These are phyloP conservation scores for Drosophila subquinaria DNA, from an alignment of 2,888 invertebrate species.

Conservation along the genomic window DNA sequence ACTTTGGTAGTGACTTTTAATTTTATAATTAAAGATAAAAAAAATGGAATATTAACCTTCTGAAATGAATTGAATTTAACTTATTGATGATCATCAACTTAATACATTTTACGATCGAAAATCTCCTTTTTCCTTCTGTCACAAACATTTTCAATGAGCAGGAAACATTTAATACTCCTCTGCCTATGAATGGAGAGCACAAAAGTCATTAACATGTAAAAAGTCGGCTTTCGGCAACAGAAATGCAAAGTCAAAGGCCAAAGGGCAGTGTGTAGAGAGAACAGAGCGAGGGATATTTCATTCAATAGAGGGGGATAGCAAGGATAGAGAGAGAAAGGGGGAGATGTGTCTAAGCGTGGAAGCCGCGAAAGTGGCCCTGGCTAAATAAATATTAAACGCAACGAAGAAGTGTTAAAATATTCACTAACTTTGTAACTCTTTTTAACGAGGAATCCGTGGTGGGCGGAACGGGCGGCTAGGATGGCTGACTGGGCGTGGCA, in stretches of 20 bases:
- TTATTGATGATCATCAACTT: too few species aligned
- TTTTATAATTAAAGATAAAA: too few species aligned
- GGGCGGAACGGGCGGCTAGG: not conserved
- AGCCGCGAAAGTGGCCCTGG: slow-evolving; percentile 62
- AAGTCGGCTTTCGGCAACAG: slow-evolving; percentile 14
- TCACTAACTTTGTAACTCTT: slow-evolving; percentile 82
- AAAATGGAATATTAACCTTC: too few species aligned
- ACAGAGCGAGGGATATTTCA: not conserved
- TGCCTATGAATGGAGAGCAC: not conserved
- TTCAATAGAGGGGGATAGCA: not conserved
- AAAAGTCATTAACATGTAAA: slow-evolving; percentile 69
- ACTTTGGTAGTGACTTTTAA: too few species aligned
- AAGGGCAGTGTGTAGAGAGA: slow-evolving; percentile 13
- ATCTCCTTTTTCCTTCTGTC: not conserved
- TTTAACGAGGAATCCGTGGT: slow-evolving; percentile 68
- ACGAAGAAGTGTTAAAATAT: slow-evolving; percentile 79
- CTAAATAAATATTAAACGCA: slow-evolving; percentile 78
- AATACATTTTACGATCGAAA: too few species aligned
- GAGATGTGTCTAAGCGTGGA: slow-evolving; percentile 18
- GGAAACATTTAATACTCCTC: not conserved
- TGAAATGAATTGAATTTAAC: too few species aligned
- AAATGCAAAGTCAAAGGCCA: slow-evolving; percentile 6
- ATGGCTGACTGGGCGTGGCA: slow-evolving; percentile 56
- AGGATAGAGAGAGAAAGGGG: not conserved
- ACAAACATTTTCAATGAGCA: not conserved